Percentiles rank a stretch among this genome's conserved stretches.
phyloP scores from a whole-genome alignment of 2,888 invertebrate genomes.

The Drosophila atripex region DNA sequence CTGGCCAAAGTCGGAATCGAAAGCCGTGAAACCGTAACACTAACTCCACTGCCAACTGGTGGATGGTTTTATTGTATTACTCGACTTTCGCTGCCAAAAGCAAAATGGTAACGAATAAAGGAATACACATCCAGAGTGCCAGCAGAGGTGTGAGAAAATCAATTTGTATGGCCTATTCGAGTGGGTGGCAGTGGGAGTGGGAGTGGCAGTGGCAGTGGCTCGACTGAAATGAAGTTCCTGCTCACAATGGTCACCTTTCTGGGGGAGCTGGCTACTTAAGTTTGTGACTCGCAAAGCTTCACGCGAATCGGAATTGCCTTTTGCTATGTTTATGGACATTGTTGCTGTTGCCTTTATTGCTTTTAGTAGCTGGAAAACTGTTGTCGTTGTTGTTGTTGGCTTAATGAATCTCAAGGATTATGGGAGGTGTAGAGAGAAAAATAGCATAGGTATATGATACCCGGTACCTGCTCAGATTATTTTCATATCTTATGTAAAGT shows the following conservation, averaged over 20 bases:
- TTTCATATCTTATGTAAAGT: no score
- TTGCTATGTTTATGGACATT: slow-evolving; percentile 56
- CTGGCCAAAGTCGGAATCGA: slow-evolving; percentile 23
- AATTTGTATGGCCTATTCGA: slow-evolving; percentile 58
- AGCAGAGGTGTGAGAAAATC: slow-evolving; percentile 66
- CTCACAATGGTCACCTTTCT: slow-evolving; percentile 48
- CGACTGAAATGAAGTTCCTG: slow-evolving; percentile 31
- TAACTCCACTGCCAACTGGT: slow-evolving; percentile 29
- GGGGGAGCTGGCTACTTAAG: slow-evolving; percentile 60
- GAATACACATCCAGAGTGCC: slow-evolving; percentile 1
- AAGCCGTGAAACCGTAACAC: slow-evolving; percentile 7
- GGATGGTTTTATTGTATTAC: slow-evolving; percentile 66
- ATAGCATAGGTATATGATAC: background rate
- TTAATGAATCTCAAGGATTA: slow-evolving; percentile 49
- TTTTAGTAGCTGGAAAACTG: no score
- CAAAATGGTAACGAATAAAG: slow-evolving; percentile 35
- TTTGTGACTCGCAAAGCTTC: slow-evolving; percentile 59
- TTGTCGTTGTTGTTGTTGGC: slow-evolving; percentile 34
- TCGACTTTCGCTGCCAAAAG: slow-evolving; percentile 45
- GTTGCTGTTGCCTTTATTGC: slow-evolving; percentile 27
- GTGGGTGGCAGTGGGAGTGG: slow-evolving; percentile 7
- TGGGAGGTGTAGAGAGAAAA: background rate
- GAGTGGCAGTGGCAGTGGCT: slow-evolving; percentile 6
- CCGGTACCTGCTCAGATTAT: background rate
- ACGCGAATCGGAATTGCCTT: slow-evolving; percentile 63